These are phyloP conservation scores for Lichenostomus cassidix DNA, from an alignment of 2,113 vertebrate genomes.

Conservation along the genomic window DNA sequence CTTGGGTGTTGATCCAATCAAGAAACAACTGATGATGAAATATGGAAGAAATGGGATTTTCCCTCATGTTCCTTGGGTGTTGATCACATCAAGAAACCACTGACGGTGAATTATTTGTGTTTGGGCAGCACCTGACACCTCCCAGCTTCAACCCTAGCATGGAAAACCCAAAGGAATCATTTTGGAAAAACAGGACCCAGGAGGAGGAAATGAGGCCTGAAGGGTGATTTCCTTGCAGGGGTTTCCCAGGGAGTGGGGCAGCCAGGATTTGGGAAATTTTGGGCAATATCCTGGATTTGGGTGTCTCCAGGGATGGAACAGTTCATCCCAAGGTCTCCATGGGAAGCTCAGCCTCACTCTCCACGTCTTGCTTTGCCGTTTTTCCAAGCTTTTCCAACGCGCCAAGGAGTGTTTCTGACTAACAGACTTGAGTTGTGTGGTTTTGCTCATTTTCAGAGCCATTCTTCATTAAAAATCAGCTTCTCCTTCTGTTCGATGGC, in stretches of 20 bases:
- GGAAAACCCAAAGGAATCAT: background rate
- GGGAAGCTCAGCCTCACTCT: background rate
- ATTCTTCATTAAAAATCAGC: constrained; percentile 1
- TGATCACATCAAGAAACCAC: too few species aligned
- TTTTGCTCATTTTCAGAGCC: constrained; percentile 2
- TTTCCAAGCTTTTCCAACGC: background rate
- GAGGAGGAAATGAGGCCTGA: background rate
- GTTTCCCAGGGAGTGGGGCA: background rate
- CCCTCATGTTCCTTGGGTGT: too few species aligned
- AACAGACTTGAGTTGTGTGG: background rate
- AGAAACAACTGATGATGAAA: background rate
- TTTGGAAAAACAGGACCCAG: background rate
- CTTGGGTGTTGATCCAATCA: background rate
- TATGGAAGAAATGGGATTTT: too few species aligned
- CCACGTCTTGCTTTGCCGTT: background rate
- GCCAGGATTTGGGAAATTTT: background rate
- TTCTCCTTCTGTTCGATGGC: background rate
- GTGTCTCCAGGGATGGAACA: background rate
- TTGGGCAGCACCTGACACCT: background rate
- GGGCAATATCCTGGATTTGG: background rate
- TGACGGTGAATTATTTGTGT: background rate
- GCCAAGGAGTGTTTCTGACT: background rate
- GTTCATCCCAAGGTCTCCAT: accelerated
- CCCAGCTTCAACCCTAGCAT: background rate
- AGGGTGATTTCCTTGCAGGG: background rate